These are phyloP conservation scores for Ichneumoninae sp. DNA, from an alignment of 2,888 invertebrate genomes.

Conservation along the genomic window DNA sequence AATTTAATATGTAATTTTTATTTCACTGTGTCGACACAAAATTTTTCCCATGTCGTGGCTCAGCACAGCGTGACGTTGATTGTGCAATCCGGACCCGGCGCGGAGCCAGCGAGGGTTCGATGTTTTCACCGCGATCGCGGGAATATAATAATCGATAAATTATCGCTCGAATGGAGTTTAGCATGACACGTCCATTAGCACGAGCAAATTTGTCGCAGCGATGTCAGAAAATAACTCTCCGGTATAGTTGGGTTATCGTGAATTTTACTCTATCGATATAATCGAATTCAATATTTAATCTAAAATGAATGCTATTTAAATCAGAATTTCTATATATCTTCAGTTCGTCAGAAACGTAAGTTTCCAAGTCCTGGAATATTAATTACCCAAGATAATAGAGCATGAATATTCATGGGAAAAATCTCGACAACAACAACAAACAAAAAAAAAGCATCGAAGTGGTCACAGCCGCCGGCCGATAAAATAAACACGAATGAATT, in stretches of 20 bases:
- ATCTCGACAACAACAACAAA: slow-evolving; percentile 14
- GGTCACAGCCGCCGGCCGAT: slow-evolving; percentile 39
- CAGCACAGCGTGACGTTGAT: background rate
- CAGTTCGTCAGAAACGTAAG: slow-evolving; percentile 10
- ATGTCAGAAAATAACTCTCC: slow-evolving; percentile 2
- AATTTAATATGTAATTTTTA: background rate
- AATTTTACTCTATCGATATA: background rate
- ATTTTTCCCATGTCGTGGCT: background rate
- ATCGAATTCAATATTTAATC: slow-evolving; percentile 4
- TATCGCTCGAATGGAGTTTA: background rate
- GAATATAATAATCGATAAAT: slow-evolving; percentile 2
- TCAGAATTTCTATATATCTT: slow-evolving; percentile 18
- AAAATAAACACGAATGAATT: slow-evolving; percentile 54
- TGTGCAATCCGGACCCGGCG: background rate
- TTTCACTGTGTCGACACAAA: background rate
- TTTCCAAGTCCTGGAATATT: slow-evolving; percentile 2
- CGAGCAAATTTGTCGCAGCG: slow-evolving; percentile 1
- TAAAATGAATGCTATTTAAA: background rate
- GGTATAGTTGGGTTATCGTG: background rate
- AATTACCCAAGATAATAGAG: slow-evolving; percentile 1
- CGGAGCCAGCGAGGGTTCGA: background rate
- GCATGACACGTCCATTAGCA: background rate
- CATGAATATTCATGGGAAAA: slow-evolving; percentile 24
- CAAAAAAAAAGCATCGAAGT: slow-evolving; percentile 45
- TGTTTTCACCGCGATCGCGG: background rate